These are phyloP conservation scores for Drosophila eohydei DNA, from an alignment of 2,888 invertebrate species.

Conservation along the genomic window DNA sequence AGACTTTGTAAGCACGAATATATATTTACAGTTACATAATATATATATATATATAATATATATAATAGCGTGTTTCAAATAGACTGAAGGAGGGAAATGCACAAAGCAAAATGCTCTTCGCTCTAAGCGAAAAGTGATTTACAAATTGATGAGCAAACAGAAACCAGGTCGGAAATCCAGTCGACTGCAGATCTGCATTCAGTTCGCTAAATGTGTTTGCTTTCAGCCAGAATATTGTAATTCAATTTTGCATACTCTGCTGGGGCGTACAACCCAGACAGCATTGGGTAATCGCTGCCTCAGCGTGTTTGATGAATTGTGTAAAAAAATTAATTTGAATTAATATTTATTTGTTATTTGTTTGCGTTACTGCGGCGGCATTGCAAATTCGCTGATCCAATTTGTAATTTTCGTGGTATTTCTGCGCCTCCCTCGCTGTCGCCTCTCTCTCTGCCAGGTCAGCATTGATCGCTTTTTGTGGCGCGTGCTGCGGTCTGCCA, in stretches of 20 bases:
- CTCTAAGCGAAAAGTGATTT: background rate
- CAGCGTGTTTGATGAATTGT: slow-evolving; percentile 50
- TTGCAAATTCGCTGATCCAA: slow-evolving; percentile 36
- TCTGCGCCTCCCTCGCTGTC: background rate
- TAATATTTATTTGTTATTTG: slow-evolving; percentile 29
- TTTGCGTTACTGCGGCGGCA: slow-evolving; percentile 14
- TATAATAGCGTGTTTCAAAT: too few species aligned
- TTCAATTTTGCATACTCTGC: slow-evolving; percentile 22
- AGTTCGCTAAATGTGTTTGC: too few species aligned
- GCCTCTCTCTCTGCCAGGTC: slow-evolving; percentile 4
- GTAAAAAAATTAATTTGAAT: slow-evolving; percentile 60
- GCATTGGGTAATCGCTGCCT: slow-evolving; percentile 23
- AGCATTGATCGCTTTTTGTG: slow-evolving; percentile 33
- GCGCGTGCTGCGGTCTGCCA: slow-evolving; percentile 62
- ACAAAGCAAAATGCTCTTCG: too few species aligned
- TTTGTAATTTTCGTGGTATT: background rate
- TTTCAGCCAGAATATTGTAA: background rate
- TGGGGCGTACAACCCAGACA: background rate
- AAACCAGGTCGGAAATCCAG: too few species aligned
- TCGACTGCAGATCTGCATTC: background rate
- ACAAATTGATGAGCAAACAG: background rate
- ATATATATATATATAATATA: too few species aligned
- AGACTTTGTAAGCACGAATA: too few species aligned
- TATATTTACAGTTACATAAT: too few species aligned
- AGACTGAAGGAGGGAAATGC: too few species aligned